A percentile compares a stretch with the other conserved stretches of the same genome.
Evolutionary conservation across 35 echinoderm and acorn worm genomes (phyloP).

Genomic region (Heliocidaris tuberculata): DNA sequence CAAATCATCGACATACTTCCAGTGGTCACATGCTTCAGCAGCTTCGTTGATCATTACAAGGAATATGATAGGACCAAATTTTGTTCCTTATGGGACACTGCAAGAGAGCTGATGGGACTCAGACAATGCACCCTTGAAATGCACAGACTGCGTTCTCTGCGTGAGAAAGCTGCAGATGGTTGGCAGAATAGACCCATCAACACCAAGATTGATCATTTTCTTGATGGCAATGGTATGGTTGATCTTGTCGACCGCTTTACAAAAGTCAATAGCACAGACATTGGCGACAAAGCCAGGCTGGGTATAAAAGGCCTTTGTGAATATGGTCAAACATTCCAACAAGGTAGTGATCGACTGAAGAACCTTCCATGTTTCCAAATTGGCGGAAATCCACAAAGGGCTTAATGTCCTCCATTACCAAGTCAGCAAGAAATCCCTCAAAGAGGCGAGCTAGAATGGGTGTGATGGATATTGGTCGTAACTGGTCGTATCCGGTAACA

Average conservation of each 20-base stretch:
- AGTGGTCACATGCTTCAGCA: no score
- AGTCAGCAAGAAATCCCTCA: slow-evolving; percentile 50
- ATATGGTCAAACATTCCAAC: slow-evolving; percentile 51
- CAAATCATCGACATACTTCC: no score
- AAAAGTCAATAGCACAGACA: no score
- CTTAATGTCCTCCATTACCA: slow-evolving; percentile 51
- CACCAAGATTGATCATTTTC: no score
- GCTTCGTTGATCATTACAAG: no score
- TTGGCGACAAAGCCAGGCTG: not conserved
- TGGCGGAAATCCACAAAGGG: slow-evolving; percentile 28
- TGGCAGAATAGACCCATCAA: no score
- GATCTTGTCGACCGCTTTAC: no score
- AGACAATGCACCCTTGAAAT: not conserved
- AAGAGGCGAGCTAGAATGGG: slow-evolving; percentile 44
- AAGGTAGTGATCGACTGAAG: slow-evolving; percentile 51
- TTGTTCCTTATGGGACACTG: slow-evolving; percentile 3
- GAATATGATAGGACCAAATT: not conserved
- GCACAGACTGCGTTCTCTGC: not conserved
- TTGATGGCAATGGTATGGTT: no score
- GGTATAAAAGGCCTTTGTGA: not conserved
- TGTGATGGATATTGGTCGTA: slow-evolving; percentile 57
- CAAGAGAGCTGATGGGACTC: not conserved
- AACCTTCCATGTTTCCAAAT: slow-evolving; percentile 54
- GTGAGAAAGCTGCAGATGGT: no score
- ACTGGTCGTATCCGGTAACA: not conserved